These are phyloP conservation scores for Leptinotarsa undecemlineata DNA, from an alignment of 1,140 invertebrate genomes.

Conservation along the genomic window DNA sequence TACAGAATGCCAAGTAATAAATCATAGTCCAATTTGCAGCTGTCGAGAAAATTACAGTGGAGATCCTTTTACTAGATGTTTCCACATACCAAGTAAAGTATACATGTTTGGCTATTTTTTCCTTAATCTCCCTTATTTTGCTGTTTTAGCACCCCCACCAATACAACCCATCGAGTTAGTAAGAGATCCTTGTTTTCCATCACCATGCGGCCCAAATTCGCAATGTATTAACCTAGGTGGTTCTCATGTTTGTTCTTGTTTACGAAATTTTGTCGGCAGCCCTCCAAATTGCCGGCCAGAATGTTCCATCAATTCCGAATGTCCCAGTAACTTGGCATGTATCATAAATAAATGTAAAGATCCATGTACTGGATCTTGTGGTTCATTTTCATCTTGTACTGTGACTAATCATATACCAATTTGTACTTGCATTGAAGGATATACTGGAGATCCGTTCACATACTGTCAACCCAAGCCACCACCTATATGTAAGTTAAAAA, in stretches of 20 bases:
- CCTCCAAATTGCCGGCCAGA: conserved; percentile 75
- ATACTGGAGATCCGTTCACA: conserved; percentile 66
- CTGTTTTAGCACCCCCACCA: conserved; percentile 49
- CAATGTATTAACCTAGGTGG: conserved; percentile 64
- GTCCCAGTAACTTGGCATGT: conserved; percentile 68
- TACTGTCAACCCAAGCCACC: conserved; percentile 60
- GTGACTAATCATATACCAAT: conserved; percentile 61
- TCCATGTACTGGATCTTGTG: conserved; percentile 72
- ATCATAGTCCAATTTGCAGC: conserved; percentile 71
- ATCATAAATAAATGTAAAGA: conserved; percentile 70
- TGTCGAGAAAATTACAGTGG: conserved; percentile 71
- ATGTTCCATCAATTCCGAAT: conserved; percentile 72
- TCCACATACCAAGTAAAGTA: conserved; percentile 59
- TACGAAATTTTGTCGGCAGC: conserved; percentile 67
- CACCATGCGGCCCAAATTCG: conserved; percentile 71
- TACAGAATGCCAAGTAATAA: conserved; percentile 67
- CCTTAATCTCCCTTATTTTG: not conserved
- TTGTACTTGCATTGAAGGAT: conserved; percentile 62
- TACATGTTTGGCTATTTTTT: conserved; percentile 2
- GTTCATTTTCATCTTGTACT: conserved; percentile 61
- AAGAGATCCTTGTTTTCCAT: conserved; percentile 68
- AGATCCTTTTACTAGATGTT: conserved; percentile 75
- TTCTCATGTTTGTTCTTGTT: conserved; percentile 69
- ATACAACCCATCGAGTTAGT: conserved; percentile 46
- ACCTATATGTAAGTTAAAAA: conserved; percentile 51